Evolutionary conservation across 1,140 invertebrate genomes (phyloP).

Genomic region (Triops cancriformis): DNA sequence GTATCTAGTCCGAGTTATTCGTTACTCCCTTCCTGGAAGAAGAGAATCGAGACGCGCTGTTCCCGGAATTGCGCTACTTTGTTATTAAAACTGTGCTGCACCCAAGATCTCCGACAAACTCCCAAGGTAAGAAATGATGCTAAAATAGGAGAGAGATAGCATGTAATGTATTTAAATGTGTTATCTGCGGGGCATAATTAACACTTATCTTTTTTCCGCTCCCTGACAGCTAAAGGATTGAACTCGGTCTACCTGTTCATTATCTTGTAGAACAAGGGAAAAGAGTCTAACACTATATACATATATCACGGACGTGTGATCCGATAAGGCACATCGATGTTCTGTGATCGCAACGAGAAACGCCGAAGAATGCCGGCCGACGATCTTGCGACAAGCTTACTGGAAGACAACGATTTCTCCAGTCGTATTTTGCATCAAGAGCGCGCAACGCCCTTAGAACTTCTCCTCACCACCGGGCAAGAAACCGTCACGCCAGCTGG

Average conservation of each 20-base stretch:
- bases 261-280: neutral
- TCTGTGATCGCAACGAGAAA: neutral
- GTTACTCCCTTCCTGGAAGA: neutral
- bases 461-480: neutral
- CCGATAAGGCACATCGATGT: neutral
- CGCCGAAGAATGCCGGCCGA: slow-evolving; percentile 1
- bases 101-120: neutral
- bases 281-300: too few species aligned
- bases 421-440: neutral
- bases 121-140: neutral
- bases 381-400: neutral
- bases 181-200: too few species aligned
- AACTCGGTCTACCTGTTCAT: too few species aligned
- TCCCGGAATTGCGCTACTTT: neutral
- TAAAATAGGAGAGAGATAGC: neutral
- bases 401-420: neutral
- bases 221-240: too few species aligned
- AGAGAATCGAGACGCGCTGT: neutral
- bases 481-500: neutral
- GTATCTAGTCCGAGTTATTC: neutral
- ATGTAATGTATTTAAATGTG: too few species aligned
- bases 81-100: neutral
- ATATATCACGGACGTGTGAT: neutral
- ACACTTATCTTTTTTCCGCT: too few species aligned
- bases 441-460: neutral